phyloP scores from a whole-genome alignment of 2,113 vertebrate genomes.

The Pituophis catenifer region DNA sequence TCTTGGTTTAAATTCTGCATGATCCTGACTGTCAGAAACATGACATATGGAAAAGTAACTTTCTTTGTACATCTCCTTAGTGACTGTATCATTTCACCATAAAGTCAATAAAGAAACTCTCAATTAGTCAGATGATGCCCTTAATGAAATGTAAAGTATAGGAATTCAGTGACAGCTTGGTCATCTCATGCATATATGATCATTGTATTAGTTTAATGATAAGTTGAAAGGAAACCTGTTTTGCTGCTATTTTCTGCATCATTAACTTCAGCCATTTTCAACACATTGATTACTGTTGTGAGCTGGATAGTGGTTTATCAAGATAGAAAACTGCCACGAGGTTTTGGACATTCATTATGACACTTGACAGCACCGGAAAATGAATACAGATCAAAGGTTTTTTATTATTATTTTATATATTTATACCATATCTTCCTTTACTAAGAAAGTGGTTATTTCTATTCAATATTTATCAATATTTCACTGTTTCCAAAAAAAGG shows the following conservation, averaged over 20 bases:
- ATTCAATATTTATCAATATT: background rate
- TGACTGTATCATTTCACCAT: slow-evolving; percentile 2
- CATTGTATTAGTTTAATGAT: background rate
- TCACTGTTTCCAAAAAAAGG: background rate
- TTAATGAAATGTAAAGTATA: slow-evolving; percentile 25
- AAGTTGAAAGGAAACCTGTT: slow-evolving; percentile 4
- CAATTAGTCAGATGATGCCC: slow-evolving; percentile 34
- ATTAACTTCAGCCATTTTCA: background rate
- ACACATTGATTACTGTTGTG: background rate
- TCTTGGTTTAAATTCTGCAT: slow-evolving; percentile 7
- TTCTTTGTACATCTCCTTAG: slow-evolving; percentile 23
- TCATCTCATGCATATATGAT: slow-evolving; percentile 45
- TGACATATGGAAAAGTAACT: slow-evolving; percentile 17
- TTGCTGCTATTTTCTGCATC: slow-evolving; percentile 40
- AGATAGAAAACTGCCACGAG: background rate
- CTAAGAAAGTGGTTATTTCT: background rate
- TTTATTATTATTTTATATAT: background rate
- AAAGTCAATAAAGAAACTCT: slow-evolving; percentile 40
- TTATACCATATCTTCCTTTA: background rate
- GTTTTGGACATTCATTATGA: background rate
- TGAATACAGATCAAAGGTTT: background rate
- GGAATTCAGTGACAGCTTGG: slow-evolving; percentile 33
- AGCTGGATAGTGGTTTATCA: background rate
- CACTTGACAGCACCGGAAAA: background rate
- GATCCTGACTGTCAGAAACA: background rate